Evolutionary conservation across 2,113 vertebrate genomes (phyloP), one percentile per base, ranked within the genome.

Genomic region (Xiphophorus maculatus): DNA sequence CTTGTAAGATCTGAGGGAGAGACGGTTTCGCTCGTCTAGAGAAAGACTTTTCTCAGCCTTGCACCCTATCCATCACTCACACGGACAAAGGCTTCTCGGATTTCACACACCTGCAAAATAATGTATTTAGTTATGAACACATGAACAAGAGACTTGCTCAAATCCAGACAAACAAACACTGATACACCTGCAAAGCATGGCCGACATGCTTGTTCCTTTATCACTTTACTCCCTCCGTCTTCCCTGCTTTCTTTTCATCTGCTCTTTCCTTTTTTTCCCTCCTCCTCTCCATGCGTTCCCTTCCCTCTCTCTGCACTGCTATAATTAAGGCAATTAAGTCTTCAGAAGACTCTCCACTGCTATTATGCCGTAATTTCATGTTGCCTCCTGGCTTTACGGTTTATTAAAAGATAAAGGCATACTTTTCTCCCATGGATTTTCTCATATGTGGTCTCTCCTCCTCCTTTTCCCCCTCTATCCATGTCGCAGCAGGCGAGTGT

Each of bases 351-450:
- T 89, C 89, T 91, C 85, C 87, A 89, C 90, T 92, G 88, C 93
- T 80, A 91, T 93, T 94, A 93, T 89, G 83, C 85, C 83, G 90
- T 93, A 93, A 94, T 94, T 95, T 92, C 92, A 94, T 92, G 90
- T 94, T 93, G 93, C 93, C 94, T 94, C 91, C 93, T 93, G 91
- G 91, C 92, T 93, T 91, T 89, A 93, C 81, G 83, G 90, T 93
- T 94, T 94, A 94, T 94, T 94, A 94, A 93, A 94, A 94, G 93
- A 94, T 94, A 94, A 95, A 94, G 92, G 91, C 92, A 92, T 93
- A 94, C 86, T 92, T 94, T 91, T 88, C 89, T 92, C 85, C 82
- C 85, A 87, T 89, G 90, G 89, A 91, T 91, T 91, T 86, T 85
- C 90, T 94, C 92, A 84, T 88, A 93, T 93, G 93, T 93, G 93